phyloP scores from a whole-genome alignment of 2,888 invertebrate genomes.

The Drosophila macrospina region DNA sequence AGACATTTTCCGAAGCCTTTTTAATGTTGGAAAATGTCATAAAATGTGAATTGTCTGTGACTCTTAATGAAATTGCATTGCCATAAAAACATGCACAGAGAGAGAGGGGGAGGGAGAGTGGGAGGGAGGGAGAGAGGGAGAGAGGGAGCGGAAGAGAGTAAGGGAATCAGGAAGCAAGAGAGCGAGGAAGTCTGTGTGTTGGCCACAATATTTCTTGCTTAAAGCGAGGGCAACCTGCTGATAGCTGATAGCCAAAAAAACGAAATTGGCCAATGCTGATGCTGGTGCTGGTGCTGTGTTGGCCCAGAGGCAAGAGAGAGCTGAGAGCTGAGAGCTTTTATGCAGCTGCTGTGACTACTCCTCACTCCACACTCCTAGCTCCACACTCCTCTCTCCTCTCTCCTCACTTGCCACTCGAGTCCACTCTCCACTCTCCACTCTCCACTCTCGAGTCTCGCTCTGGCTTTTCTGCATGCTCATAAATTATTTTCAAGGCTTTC shows the following conservation, averaged over 20 bases:
- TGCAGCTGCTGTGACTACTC: constrained; percentile 29
- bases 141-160: neutral
- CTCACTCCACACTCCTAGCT: too few species aligned
- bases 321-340: neutral
- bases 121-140: neutral
- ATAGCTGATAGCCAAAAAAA: constrained; percentile 28
- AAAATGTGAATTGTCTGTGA: neutral
- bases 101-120: neutral
- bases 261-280: constrained; percentile 23
- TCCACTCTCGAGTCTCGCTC: constrained; percentile 9
- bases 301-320: constrained; percentile 5
- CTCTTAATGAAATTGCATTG: constrained; percentile 3
- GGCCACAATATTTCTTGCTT: constrained; percentile 14
- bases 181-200: constrained; percentile 1
- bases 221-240: constrained; percentile 25
- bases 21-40: neutral
- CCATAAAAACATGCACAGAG: constrained; percentile 2
- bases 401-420: too few species aligned
- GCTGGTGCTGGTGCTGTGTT: constrained; percentile 13
- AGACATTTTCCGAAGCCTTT: neutral
- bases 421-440: neutral
- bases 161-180: too few species aligned
- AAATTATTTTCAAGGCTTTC: constrained; percentile 65
- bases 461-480: constrained; percentile 60
- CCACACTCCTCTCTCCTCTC: neutral